Base-by-base conservation (phyloP, 2,888 invertebrate genomes). In the Anoplius nigerrimus region DNA sequence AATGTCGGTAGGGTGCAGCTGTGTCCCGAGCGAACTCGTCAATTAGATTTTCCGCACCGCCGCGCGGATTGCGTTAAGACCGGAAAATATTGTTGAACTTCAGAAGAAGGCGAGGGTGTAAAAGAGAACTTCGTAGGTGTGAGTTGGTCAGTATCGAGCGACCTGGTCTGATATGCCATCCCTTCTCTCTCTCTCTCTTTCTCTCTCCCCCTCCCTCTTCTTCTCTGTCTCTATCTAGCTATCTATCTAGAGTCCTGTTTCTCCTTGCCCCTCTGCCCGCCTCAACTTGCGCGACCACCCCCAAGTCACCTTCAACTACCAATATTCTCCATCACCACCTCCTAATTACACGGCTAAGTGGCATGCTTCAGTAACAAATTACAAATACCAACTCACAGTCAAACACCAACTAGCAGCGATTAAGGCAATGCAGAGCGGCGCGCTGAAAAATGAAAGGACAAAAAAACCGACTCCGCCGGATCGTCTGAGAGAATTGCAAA, bases 61-160 rank as follows among this genome's bases (percentile, higher is more conserved):
- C 51, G 15, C 34, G 16, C 48, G 27, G 43, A 18, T 48, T 18
- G 18, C 8, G 11, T 34, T 34, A 34, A 24, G 13, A 21, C 2
- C 63, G 57, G 46, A 43, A 34, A 34, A 34, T 34, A 34, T 34
- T 34, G 34, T 34, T 34, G 34, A 34, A 34, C 34, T 34, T 34
- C 11, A 61, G 58, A 52, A 59, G 18, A 63, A 57, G 27, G 62
- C 34, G 20, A 51, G 24, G 15, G 24, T 34, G 21, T n/a, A 11
- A 57, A 42, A 67, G 61, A 16, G 21, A 67, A 55, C 21, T 42
- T 51, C 45, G 69, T 73, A 78, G 78, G 69, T 69, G 78, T 78
- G 62, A 73, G 72, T 66, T 76, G 75, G 72, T 80, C 77, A 77
- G 66, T 77, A 79, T 79, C 75, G 75, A 80, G 72, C 80, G 72